Evolutionary conservation across 2,113 vertebrate species (phyloP).

Genomic region (Poicephalus gulielmi): DNA sequence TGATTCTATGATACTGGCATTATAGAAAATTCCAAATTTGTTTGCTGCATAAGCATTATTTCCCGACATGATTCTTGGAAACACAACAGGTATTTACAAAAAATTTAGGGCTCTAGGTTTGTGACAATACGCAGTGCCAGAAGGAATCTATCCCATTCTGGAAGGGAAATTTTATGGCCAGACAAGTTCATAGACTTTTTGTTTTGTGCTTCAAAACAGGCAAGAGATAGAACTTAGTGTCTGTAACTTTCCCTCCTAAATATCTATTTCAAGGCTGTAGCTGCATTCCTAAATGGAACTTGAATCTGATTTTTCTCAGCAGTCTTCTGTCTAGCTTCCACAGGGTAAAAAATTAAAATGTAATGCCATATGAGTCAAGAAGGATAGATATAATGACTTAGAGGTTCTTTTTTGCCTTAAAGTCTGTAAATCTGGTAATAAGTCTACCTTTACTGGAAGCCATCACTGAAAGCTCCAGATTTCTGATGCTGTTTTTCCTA

Average conservation of each 20-base stretch:
- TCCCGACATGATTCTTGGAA: neutral
- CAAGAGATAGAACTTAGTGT: neutral
- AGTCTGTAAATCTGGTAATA: neutral
- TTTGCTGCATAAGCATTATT: neutral
- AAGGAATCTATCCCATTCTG: neutral
- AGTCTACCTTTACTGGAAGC: neutral
- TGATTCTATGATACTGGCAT: neutral
- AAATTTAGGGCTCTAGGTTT: neutral
- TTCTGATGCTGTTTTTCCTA: neutral
- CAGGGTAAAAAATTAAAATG: neutral
- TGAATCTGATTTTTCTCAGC: neutral
- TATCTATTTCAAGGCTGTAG: neutral
- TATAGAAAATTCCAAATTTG: neutral
- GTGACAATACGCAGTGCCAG: neutral
- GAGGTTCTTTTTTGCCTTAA: neutral
- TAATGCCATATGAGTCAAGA: neutral
- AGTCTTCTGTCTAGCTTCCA: neutral
- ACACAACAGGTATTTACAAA: neutral
- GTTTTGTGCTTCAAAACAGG: neutral
- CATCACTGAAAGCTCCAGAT: neutral
- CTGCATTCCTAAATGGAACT: neutral
- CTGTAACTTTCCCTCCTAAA: neutral
- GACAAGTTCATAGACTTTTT: neutral
- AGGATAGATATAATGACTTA: neutral
- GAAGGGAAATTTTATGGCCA: neutral